phyloP scores from a whole-genome alignment of 2,888 invertebrate genomes.

The Ephialtes manifestator region DNA sequence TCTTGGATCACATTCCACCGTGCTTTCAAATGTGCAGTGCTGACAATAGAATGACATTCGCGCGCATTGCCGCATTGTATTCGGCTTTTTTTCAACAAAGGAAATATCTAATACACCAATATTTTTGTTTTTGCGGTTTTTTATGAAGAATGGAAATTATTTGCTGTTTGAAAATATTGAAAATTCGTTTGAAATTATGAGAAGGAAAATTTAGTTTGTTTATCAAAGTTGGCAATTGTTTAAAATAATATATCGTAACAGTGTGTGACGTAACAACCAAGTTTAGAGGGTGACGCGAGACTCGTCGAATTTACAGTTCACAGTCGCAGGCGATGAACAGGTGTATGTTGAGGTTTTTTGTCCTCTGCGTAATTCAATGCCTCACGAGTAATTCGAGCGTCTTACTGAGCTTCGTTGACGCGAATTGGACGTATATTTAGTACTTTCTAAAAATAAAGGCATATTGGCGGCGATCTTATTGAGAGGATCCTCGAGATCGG shows the following conservation, averaged over 20 bases:
- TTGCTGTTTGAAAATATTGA: neutral
- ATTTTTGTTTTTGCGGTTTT: neutral
- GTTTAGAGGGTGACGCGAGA: slow-evolving; percentile 73
- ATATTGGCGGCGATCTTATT: slow-evolving; percentile 2
- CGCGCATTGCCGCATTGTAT: neutral
- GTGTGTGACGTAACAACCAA: slow-evolving; percentile 70
- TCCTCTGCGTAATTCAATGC: slow-evolving; percentile 45
- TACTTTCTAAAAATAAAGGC: slow-evolving; percentile 32
- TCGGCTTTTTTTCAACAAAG: neutral
- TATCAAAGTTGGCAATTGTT: slow-evolving; percentile 59
- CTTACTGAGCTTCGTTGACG: neutral
- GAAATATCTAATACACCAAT: neutral
- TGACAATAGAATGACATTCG: slow-evolving; percentile 49
- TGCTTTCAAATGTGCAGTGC: slow-evolving; percentile 66
- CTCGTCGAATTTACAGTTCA: slow-evolving; percentile 41
- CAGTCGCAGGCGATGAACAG: slow-evolving; percentile 15
- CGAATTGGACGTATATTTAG: slow-evolving; percentile 8
- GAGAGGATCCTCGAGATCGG: neutral
- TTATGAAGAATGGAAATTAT: neutral
- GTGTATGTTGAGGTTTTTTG: slow-evolving; percentile 25
- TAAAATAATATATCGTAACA: slow-evolving; percentile 33
- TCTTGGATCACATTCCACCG: slow-evolving; percentile 48
- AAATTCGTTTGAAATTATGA: neutral
- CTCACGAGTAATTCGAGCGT: slow-evolving; percentile 38
- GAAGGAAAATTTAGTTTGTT: neutral